These are phyloP conservation scores for Alca torda DNA, from an alignment of 2,797 vertebrate genomes.

Conservation along the genomic window DNA sequence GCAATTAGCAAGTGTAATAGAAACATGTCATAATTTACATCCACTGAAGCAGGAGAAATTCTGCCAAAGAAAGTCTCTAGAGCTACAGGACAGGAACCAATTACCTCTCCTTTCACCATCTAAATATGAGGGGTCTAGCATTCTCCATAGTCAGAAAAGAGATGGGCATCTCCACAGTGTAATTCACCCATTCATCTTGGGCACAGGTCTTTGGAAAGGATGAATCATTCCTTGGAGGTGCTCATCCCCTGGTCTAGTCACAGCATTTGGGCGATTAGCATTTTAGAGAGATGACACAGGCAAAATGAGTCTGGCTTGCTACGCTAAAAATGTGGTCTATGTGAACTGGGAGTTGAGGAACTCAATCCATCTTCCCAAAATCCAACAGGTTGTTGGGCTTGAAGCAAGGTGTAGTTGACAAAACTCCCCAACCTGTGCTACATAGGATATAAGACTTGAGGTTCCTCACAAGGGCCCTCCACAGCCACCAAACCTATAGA, in stretches of 20 bases:
- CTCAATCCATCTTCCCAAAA: neutral
- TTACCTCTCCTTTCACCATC: neutral
- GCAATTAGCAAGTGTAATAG: neutral
- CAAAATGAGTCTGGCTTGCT: neutral
- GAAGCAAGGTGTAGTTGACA: neutral
- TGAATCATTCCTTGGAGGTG: neutral
- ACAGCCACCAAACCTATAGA: neutral
- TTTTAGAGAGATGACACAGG: neutral
- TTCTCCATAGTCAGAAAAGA: neutral
- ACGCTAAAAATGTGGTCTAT: neutral
- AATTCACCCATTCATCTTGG: neutral
- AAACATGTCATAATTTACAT: neutral
- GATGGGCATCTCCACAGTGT: rapidly evolving
- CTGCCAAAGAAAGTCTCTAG: neutral
- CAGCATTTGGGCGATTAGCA: neutral
- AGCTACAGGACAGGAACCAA: neutral
- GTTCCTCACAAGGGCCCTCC: neutral
- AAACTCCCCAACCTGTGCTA: neutral
- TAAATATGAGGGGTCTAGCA: neutral
- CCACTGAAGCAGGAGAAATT: neutral
- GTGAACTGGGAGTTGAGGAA: neutral
- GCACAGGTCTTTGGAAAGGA: neutral
- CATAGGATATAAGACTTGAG: neutral
- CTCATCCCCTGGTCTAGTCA: neutral
- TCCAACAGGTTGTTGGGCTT: neutral